phyloP scores from a whole-genome alignment of 2,888 invertebrate species.

The Epirrita christyi region DNA sequence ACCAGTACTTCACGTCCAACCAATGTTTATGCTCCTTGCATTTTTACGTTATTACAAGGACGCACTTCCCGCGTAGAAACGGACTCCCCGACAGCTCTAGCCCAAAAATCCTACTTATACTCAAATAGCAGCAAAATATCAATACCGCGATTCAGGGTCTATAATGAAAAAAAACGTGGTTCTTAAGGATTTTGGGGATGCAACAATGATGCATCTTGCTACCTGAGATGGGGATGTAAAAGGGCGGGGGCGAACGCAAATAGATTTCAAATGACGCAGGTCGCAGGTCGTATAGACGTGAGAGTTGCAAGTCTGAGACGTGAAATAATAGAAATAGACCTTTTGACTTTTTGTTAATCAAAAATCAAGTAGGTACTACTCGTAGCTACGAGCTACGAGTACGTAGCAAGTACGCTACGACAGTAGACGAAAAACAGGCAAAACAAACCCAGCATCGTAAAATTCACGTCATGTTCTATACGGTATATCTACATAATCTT shows the following conservation, averaged over 20 bases:
- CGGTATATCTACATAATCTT: too few relatives aligned
- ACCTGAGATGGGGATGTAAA: slow-evolving; percentile 7
- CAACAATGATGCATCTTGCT: slow-evolving; percentile 7
- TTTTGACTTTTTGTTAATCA: too few relatives aligned
- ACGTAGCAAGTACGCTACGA: too few relatives aligned
- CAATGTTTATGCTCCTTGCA: slow-evolving; percentile 51
- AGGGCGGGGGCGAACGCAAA: slow-evolving; percentile 12
- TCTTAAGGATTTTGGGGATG: slow-evolving; percentile 11
- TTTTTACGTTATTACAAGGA: slow-evolving; percentile 33
- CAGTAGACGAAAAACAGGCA: too few relatives aligned
- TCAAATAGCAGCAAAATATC: slow-evolving; percentile 49
- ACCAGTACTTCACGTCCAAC: slow-evolving; percentile 65
- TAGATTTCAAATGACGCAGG: background rate
- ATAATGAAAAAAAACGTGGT: slow-evolving; percentile 56
- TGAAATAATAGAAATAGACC: too few relatives aligned
- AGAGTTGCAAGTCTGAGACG: too few relatives aligned
- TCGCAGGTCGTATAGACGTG: too few relatives aligned
- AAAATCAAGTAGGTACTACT: too few relatives aligned
- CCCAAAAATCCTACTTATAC: slow-evolving; percentile 43
- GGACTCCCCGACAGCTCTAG: slow-evolving; percentile 56
- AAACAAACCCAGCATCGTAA: too few relatives aligned
- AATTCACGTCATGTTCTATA: too few relatives aligned
- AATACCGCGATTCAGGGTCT: slow-evolving; percentile 61
- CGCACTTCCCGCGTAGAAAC: slow-evolving; percentile 75
- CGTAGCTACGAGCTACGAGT: too few relatives aligned